Percentiles rank a stretch among this genome's conserved stretches.
Evolutionary conservation across 2,888 invertebrate species (phyloP).

Genomic region (Leptopilina myrica): DNA sequence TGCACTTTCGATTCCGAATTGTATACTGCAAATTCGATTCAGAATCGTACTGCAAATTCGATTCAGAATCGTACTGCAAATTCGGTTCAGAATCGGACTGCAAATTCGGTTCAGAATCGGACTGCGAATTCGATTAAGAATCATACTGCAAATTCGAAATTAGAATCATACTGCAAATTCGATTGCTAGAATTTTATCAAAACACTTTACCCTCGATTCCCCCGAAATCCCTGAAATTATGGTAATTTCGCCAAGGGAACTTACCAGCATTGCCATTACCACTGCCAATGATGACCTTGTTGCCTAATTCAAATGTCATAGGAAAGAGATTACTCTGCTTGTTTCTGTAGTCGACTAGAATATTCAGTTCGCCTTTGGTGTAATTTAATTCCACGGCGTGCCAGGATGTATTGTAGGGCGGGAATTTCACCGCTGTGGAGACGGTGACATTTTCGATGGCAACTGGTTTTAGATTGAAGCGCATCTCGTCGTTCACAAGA

Average conservation of each 20-base stretch:
- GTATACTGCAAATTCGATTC: too few relatives aligned
- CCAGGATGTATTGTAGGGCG: slow-evolving; percentile 86
- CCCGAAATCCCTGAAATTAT: neutral
- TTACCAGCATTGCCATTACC: slow-evolving; percentile 81
- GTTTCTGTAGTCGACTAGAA: slow-evolving; percentile 87
- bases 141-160: too few relatives aligned
- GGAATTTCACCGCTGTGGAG: slow-evolving; percentile 89
- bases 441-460: slow-evolving; percentile 87
- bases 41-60: too few relatives aligned
- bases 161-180: neutral
- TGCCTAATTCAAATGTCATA: slow-evolving; percentile 83
- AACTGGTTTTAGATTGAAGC: slow-evolving; percentile 88
- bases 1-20: too few relatives aligned
- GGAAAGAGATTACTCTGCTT: slow-evolving; percentile 84
- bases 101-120: too few relatives aligned
- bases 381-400: slow-evolving; percentile 89
- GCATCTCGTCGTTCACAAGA: slow-evolving; percentile 89
- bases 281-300: slow-evolving; percentile 88
- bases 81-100: too few relatives aligned
- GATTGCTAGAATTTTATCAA: neutral
- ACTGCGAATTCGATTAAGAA: too few relatives aligned
- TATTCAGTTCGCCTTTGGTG: slow-evolving; percentile 84
- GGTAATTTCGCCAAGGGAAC: slow-evolving; percentile 2
- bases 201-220: neutral
- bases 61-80: too few relatives aligned